Percentiles rank a stretch among this genome's conserved stretches.
These are phyloP conservation scores for Synanthedon formicaeformis DNA, from an alignment of 2,888 invertebrate genomes.

Conservation along the genomic window DNA sequence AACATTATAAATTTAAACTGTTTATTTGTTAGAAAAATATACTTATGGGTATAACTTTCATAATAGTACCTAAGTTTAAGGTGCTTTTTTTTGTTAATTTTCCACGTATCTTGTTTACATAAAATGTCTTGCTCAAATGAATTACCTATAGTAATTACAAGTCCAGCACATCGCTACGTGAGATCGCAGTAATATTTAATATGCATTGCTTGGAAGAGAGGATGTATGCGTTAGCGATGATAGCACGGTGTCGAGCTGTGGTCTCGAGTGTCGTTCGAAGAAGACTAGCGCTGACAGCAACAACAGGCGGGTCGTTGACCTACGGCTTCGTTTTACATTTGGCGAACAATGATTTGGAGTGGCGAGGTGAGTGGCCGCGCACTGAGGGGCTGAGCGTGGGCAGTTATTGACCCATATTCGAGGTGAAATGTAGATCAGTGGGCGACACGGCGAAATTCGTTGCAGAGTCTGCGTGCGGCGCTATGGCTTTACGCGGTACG, in stretches of 20 bases:
- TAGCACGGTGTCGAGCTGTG: slow-evolving; percentile 23
- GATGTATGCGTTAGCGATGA: slow-evolving; percentile 49
- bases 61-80: too few species aligned
- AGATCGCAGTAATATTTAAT: too few species aligned
- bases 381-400: slow-evolving; percentile 67
- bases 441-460: slow-evolving; percentile 69
- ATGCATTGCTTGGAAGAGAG: slow-evolving; percentile 11
- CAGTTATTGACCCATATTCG: slow-evolving; percentile 71
- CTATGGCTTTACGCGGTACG: not conserved
- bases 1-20: too few species aligned
- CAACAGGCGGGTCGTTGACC: slow-evolving; percentile 50
- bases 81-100: too few species aligned
- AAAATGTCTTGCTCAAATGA: too few species aligned
- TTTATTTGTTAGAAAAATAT: too few species aligned
- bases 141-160: too few species aligned
- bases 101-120: too few species aligned
- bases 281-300: slow-evolving; percentile 50
- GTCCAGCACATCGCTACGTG: too few species aligned
- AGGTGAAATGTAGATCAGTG: slow-evolving; percentile 72
- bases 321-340: slow-evolving; percentile 61
- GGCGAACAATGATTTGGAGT: slow-evolving; percentile 70
- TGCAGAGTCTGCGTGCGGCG: slow-evolving; percentile 27
- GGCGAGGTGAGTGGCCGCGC: slow-evolving; percentile 67
- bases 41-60: too few species aligned
- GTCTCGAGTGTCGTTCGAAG: slow-evolving; percentile 57